Percentiles rank a stretch among this genome's conserved stretches.
Conservation (phyloP, 1,140 invertebrate genomes). For the Anastrepha obliqua region DNA sequence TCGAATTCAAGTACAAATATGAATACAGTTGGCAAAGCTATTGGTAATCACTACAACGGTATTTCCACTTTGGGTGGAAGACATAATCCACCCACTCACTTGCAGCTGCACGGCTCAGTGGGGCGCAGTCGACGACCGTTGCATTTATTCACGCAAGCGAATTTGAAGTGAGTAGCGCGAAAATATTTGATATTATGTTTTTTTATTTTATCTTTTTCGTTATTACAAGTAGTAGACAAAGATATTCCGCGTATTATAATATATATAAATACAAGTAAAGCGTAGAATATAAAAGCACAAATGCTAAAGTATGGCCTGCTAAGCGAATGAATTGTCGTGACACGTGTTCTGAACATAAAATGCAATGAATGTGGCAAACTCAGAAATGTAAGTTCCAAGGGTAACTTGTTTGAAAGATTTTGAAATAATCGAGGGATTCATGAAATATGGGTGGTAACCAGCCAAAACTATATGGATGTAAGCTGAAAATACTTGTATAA, state of each 20-base stretch:
- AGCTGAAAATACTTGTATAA: no score
- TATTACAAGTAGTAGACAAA: not conserved
- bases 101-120: conserved; percentile 58
- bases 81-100: conserved; percentile 51
- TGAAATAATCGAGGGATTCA: no score
- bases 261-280: not conserved
- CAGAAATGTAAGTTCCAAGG: no score
- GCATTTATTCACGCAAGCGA: conserved; percentile 68
- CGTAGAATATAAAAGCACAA: not conserved
- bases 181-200: not conserved
- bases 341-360: conserved; percentile 3
- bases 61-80: conserved; percentile 24
- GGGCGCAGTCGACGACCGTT: conserved; percentile 66
- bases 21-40: conserved; percentile 1
- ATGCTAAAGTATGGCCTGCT: not conserved
- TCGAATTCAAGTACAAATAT: conserved; percentile 50
- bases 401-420: no score
- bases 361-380: not conserved
- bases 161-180: conserved; percentile 68
- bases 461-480: no score
- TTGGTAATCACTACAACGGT: not conserved
- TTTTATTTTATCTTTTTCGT: not conserved
- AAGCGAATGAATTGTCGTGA: not conserved
- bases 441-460: no score
- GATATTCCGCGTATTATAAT: not conserved